Evolutionary conservation across 2,797 vertebrate species (phyloP), one percentile per base, ranked within the genome.

Genomic region (Notolepis coatsorum): DNA sequence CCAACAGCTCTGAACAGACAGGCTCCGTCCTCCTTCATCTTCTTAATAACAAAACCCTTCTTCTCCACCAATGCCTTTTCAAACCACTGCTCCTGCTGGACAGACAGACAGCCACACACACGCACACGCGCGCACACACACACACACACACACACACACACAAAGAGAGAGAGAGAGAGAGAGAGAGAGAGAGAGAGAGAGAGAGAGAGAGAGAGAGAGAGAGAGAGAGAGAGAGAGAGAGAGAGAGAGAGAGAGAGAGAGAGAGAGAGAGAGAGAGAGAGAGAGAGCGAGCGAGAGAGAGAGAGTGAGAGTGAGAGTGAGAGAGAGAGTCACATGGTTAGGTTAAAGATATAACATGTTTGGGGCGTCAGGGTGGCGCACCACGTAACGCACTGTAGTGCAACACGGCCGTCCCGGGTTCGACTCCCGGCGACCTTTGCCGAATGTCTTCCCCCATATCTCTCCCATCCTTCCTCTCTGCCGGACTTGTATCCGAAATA

Each of bases 21-120:
- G 10, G 95, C 96, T 6, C 96, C 96, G 2, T 97, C 96, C 86
- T 97, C 95, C 89, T 96, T 96, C 96, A 97, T 97, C 81, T 95
- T 95, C 84, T 97, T 97, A 76, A 97, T 97, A 78, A 97, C 95
- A 59, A 96, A 97, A 55, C 96, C 95, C 88, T 97, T 97, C 91
- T 97, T 97, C 88, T 97, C 96, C 68, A 83, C 60, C 70, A 97
- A 90, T 58, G 93, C 88, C 83, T 97, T 97, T 87, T 97, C 96
- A 80, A 97, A 97, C 94, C 96, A 95, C 90, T 95, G 92, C 79
- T 96, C 96, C 93, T 96, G 95, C 96, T 96, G 71, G 56, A 62
- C 17, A 7, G 12, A 15, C 13, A 5, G 27, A 24, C 20, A 47
- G 10, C 13, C 7, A 13, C n/a, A n/a, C n/a, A n/a, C n/a, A n/a